Conservation (phyloP, 2,113 vertebrate genomes). For the Ceyx melanurus region DNA sequence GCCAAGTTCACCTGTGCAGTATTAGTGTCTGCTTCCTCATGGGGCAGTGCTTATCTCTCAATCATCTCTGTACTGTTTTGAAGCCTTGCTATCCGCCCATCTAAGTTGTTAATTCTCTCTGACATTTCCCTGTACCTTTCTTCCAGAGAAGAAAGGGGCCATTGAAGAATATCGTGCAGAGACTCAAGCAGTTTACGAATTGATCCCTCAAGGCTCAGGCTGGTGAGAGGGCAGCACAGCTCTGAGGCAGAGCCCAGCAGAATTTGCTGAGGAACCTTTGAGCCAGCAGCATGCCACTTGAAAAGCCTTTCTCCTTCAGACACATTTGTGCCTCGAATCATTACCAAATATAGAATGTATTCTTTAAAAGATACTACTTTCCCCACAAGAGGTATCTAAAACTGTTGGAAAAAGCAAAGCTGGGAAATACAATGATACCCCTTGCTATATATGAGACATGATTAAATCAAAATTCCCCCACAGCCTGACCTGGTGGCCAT, state of each 20-base stretch:
- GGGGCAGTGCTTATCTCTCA: neutral
- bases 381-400: slow-evolving; percentile 24
- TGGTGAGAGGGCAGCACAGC: slow-evolving; percentile 23
- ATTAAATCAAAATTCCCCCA: neutral
- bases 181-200: slow-evolving; percentile 13
- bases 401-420: slow-evolving; percentile 9
- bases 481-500: neutral
- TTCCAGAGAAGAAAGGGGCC: slow-evolving; percentile 17
- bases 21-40: neutral
- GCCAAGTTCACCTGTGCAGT: neutral
- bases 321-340: neutral
- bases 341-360: slow-evolving; percentile 47
- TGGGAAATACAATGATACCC: neutral
- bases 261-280: slow-evolving; percentile 43
- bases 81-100: neutral
- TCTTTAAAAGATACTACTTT: slow-evolving; percentile 50
- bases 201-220: slow-evolving; percentile 35
- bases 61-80: neutral
- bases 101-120: slow-evolving; percentile 28
- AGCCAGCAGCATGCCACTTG: slow-evolving; percentile 31
- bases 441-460: neutral
- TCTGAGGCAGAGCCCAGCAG: slow-evolving; percentile 23
- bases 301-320: slow-evolving; percentile 55
- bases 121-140: slow-evolving; percentile 24
- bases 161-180: slow-evolving; percentile 13